Base-by-base conservation (phyloP, 2,888 invertebrate genomes). In the Lydus trimaculatus region DNA sequence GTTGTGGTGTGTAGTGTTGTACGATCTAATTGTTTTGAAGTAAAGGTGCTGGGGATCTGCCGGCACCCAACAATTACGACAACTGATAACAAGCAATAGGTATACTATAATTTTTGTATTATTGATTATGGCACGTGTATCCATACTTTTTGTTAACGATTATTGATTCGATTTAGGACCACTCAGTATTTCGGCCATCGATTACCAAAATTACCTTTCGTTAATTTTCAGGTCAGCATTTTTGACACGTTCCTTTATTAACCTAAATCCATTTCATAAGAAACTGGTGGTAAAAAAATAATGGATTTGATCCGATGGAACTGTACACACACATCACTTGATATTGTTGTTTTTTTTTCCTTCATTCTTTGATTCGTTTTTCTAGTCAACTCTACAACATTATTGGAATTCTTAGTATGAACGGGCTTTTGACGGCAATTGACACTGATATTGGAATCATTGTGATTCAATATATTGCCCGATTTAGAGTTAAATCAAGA, bases 361-460 rank as follows among this genome's bases (percentile, higher is more conserved):
- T 3, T 28, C 4, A 28, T 28, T 28, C 28, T 25, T 25, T 52
- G 8, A 25, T 52, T 52, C 25, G 13, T 48, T 48, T 48, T 48
- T 48, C 17, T 9, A 48, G 20, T 48, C 48, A 7, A 48, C 48
- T 9, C 6, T 2, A 28, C 28, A 56, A 56, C 56, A 56, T 56
- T 56, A 56, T 15, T 56, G 56, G 56, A 56, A 56, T 56, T 56
- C 56, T n/a, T 23, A 56, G 56, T 56, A 56, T 25, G 56, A 56
- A 56, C 56, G 56, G 56, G 56, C 56, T 25, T 56, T 56, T 56
- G 56, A 56, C n/a, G 28, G 56, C 56, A 56, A 56, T 56, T 56
- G 56, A 56, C 56, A 56, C 15, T 56, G 25, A 56, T 56, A 56
- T 56, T 15, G 56, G 56, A 56, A 56, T 56, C 56, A 56, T 56